A percentile compares a stretch with the other conserved stretches of the same genome.
Evolutionary conservation across 1,140 invertebrate genomes (phyloP).

Genomic region (Plutomurus gul): DNA sequence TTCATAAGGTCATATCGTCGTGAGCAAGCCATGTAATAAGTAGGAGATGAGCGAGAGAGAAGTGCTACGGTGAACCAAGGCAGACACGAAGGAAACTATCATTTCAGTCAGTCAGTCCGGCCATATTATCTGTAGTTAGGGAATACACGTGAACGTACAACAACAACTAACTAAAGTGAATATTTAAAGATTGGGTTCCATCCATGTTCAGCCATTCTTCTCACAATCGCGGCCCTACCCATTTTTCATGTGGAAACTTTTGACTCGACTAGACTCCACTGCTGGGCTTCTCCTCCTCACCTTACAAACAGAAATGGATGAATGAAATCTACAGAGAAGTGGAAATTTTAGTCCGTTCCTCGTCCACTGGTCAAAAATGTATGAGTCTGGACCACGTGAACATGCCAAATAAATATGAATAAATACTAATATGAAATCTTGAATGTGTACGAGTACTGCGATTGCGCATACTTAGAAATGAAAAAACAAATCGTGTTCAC

Average conservation of each 20-base stretch:
- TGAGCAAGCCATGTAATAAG: not conserved
- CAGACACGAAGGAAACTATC: not conserved
- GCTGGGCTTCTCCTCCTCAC: not conserved
- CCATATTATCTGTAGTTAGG: no score
- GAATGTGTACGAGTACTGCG: no score
- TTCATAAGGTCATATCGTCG: not conserved
- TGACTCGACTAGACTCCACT: not conserved
- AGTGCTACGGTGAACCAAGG: not conserved
- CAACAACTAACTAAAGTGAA: not conserved
- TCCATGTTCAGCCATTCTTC: slow-evolving; percentile 21
- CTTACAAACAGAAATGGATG: slow-evolving; percentile 5
- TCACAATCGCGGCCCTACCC: slow-evolving; percentile 21
- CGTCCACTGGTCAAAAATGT: no score
- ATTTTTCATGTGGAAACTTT: slow-evolving; percentile 18
- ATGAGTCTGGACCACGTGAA: no score
- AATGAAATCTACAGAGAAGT: not conserved
- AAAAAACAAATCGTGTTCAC: no score
- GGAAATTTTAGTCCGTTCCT: no score
- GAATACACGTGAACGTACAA: not conserved
- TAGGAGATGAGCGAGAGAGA: not conserved
- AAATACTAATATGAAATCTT: no score
- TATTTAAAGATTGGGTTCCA: slow-evolving; percentile 24
- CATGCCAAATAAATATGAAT: no score
- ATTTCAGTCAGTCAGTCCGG: no score
- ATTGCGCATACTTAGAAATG: no score